Evolutionary conservation across 2,113 vertebrate genomes (phyloP).

Genomic region (Planiliza haematocheilus): DNA sequence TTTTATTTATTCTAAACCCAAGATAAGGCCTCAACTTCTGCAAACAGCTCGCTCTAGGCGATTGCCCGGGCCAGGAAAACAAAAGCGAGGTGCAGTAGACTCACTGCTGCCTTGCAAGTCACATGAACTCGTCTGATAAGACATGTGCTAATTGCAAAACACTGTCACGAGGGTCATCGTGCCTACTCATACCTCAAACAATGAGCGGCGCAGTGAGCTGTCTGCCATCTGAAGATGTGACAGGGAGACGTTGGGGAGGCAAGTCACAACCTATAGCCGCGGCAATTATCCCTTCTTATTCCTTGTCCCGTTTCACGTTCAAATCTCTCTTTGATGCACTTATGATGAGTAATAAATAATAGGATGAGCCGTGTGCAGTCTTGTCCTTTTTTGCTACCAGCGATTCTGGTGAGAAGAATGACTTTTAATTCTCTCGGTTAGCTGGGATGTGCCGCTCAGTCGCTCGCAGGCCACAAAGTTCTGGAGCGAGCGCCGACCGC

Average conservation of each 20-base stretch:
- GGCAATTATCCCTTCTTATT: constrained; percentile 46
- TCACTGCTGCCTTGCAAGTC: constrained; percentile 1
- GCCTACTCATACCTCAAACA: neutral
- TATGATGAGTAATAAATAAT: constrained; percentile 59
- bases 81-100: constrained; percentile 8
- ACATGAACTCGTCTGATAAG: constrained; percentile 26
- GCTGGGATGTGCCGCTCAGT: neutral
- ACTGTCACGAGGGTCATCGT: constrained; percentile 3
- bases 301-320: constrained; percentile 44
- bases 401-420: neutral
- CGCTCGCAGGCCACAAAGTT: neutral
- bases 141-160: constrained; percentile 47
- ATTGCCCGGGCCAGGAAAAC: constrained; percentile 14
- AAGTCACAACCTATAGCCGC: constrained; percentile 46
- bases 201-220: constrained; percentile 7
- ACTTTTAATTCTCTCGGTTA: neutral
- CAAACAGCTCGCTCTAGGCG: constrained; percentile 26
- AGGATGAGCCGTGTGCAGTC: constrained; percentile 54
- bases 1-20: constrained; percentile 52
- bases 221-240: constrained; percentile 30
- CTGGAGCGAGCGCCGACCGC: neutral
- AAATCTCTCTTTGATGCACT: constrained; percentile 46
- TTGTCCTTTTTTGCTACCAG: constrained; percentile 48
- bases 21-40: constrained; percentile 54
- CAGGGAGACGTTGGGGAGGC: constrained; percentile 38